Evolutionary conservation across 2,888 invertebrate genomes (phyloP).

Genomic region (Melikaiella ostensackeni): DNA sequence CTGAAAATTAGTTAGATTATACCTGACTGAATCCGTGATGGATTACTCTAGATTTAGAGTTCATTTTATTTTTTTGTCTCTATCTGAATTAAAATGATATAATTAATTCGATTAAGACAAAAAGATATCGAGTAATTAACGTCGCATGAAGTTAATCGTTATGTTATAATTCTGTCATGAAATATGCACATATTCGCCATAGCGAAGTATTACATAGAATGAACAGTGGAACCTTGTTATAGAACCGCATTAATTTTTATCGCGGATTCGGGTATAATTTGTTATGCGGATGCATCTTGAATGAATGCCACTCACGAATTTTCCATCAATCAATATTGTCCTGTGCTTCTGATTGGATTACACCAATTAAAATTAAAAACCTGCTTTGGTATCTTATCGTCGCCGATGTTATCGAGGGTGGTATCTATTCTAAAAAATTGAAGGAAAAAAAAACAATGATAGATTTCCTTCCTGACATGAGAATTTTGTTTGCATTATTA

Average conservation of each 20-base stretch:
- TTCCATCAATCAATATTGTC: background rate
- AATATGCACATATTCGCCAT: background rate
- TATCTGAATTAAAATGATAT: background rate
- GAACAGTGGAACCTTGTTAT: conserved; percentile 21
- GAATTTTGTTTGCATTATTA: background rate
- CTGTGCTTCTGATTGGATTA: background rate
- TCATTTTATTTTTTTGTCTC: background rate
- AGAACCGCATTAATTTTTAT: conserved; percentile 20
- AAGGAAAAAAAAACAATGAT: background rate
- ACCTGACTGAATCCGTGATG: background rate
- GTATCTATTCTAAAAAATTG: background rate
- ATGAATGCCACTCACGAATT: conserved; percentile 8
- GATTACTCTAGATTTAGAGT: background rate
- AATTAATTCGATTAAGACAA: background rate
- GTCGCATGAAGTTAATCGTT: background rate
- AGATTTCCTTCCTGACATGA: background rate
- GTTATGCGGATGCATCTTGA: background rate
- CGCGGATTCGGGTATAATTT: background rate
- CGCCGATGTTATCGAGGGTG: too few species aligned
- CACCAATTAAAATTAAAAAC: background rate
- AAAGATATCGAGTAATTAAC: background rate
- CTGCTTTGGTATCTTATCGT: background rate
- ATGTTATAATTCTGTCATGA: conserved; percentile 2
- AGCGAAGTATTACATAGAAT: conserved; percentile 11
- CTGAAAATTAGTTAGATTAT: background rate